Percentiles rank a stretch among this genome's conserved stretches.
Evolutionary conservation across 1,140 invertebrate species (phyloP).

Genomic region (Manduca sexta): DNA sequence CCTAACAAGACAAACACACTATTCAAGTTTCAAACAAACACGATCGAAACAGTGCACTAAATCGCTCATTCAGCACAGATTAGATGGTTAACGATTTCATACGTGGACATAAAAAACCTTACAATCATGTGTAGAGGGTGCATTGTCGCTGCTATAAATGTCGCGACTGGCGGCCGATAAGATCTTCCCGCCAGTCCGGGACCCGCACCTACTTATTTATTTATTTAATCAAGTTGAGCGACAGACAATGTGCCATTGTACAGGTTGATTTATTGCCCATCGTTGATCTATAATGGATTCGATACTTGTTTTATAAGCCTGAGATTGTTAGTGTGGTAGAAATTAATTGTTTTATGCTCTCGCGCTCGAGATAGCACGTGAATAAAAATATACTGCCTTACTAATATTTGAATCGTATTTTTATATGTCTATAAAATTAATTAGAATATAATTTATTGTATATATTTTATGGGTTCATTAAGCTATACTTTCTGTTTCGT

Average conservation of each 20-base stretch:
- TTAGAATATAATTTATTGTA: too few species aligned
- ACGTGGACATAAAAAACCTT: slow-evolving; percentile 32
- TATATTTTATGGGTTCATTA: too few species aligned
- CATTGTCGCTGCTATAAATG: slow-evolving; percentile 35
- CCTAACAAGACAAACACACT: slow-evolving; percentile 28
- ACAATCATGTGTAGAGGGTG: slow-evolving; percentile 30
- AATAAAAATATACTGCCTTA: too few species aligned
- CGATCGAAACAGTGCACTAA: slow-evolving; percentile 36
- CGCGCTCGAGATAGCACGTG: too few species aligned
- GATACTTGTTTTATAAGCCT: slow-evolving; percentile 37
- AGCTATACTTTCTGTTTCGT: too few species aligned
- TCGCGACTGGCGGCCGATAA: slow-evolving; percentile 47
- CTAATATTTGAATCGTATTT: too few species aligned
- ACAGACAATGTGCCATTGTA: slow-evolving; percentile 70
- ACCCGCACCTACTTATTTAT: slow-evolving; percentile 63
- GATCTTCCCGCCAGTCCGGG: slow-evolving; percentile 49
- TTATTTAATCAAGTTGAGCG: slow-evolving; percentile 68
- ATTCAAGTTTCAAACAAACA: slow-evolving; percentile 31
- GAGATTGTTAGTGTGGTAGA: not conserved
- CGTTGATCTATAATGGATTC: slow-evolving; percentile 46
- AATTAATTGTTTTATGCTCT: slow-evolving; percentile 3
- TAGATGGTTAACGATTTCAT: slow-evolving; percentile 19
- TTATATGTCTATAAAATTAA: too few species aligned
- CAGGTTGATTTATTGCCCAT: slow-evolving; percentile 56
- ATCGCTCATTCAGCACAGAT: slow-evolving; percentile 10